Evolutionary conservation across 2,113 vertebrate genomes (phyloP), one percentile per base, ranked within the genome.

Genomic region (Triplophysa dalaica): DNA sequence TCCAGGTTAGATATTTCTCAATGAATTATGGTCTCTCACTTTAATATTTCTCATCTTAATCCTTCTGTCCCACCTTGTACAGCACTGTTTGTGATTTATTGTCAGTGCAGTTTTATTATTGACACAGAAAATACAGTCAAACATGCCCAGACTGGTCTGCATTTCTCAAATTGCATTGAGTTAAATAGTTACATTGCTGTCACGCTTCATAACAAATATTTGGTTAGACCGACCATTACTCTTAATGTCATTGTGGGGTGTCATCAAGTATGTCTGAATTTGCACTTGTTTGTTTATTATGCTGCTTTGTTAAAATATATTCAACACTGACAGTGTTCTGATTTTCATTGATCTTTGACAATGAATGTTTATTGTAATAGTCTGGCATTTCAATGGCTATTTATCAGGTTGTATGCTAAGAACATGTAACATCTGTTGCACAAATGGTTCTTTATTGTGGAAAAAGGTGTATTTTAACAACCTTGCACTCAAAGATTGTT

Each of bases 71-170:
- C 50, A 48, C 75, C 33, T 48, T 70, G 50, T 45, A 75, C 11
- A 11, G 11, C 33, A 63, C 52, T 63, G 54, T 63, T 64, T 83
- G 56, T 70, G 69, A 68, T 79, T 64, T 69, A 74, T 61, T 68
- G 26, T 65, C 64, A 74, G 66, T 61, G 24, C 8, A 70, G 76
- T 83, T 80, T 81, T 70, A 26, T 78, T 73, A 79, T 79, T 78
- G 38, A 83, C 79, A 82, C 52, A 29, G n/a, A 60, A 24, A 60
- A 67, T 82, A 63, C 24, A 74, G 24, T 64, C 58, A 84, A 21
- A 89, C 90, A 90, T 22, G 88, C 77, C 85, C 80, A 67, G 84
- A 87, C 90, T 79, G 48, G 86, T 77, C 85, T 22, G 45, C 41
- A 67, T 79, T 77, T 68, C 52, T 64, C 54, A 68, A 58, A 79